Percentiles rank a stretch among this genome's conserved stretches.
Conservation (phyloP, 2,113 vertebrate genomes). For the Pithys albifrons region DNA sequence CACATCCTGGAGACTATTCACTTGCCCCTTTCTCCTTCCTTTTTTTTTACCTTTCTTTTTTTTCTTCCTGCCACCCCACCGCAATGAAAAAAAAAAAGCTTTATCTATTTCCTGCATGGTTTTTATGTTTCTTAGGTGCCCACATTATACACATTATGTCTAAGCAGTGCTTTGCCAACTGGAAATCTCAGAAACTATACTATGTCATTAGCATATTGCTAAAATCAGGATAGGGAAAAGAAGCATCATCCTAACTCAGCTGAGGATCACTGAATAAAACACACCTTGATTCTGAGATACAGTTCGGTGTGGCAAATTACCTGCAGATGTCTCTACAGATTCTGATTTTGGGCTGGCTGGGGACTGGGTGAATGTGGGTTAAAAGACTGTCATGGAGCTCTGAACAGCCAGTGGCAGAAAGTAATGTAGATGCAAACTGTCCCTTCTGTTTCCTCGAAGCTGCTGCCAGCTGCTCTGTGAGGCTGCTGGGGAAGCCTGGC, state of each 20-base stretch:
- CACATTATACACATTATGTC: not conserved
- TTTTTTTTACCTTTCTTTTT: not conserved
- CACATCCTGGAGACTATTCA: not conserved
- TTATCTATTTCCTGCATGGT: fast-evolving
- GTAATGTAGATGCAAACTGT: too few species aligned
- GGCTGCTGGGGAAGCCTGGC: not conserved
- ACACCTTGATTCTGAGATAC: not conserved
- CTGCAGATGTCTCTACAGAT: not conserved
- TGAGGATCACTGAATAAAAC: fast-evolving
- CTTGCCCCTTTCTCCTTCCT: not conserved
- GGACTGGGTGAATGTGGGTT: not conserved
- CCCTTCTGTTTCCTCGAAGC: not conserved
- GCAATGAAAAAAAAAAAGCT: not conserved
- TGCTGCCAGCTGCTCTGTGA: not conserved
- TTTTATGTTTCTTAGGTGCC: not conserved
- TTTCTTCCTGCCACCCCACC: fast-evolving
- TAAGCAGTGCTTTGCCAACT: not conserved
- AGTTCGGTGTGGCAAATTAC: not conserved
- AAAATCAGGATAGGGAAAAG: not conserved
- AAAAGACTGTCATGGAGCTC: not conserved
- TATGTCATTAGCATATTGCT: not conserved
- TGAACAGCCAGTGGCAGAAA: not conserved
- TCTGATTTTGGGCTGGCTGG: not conserved
- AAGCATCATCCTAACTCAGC: not conserved
- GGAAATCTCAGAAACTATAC: not conserved